Evolutionary conservation across 2,113 vertebrate species (phyloP).

Genomic region (Tichodroma muraria): DNA sequence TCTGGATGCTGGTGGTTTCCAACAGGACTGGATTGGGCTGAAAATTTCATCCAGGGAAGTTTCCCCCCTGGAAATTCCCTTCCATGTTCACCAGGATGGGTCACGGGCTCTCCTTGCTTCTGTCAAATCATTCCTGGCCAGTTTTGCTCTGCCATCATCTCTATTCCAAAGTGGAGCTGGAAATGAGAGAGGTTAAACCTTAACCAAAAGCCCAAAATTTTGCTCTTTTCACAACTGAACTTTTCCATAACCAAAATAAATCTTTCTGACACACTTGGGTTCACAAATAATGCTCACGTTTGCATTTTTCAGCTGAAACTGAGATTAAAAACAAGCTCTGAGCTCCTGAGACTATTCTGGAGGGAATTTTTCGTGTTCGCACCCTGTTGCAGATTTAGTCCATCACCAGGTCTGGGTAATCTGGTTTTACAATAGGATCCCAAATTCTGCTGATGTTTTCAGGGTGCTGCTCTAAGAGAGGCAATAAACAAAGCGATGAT

Average conservation of each 20-base stretch:
- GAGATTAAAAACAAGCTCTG: neutral
- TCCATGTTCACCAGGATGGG: neutral
- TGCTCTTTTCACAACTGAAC: neutral
- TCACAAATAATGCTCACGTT: neutral
- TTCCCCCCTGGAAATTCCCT: neutral
- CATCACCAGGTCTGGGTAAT: neutral
- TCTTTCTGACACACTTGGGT: neutral
- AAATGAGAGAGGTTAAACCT: neutral
- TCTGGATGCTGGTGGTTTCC: neutral
- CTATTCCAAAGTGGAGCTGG: neutral
- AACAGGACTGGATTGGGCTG: neutral
- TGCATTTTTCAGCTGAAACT: neutral
- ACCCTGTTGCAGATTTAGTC: neutral
- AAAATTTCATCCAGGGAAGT: neutral
- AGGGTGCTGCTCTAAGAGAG: neutral
- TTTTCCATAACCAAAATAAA: neutral
- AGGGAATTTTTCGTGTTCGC: neutral
- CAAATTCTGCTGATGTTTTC: neutral
- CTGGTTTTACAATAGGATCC: neutral
- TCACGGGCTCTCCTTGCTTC: neutral
- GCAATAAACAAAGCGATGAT: neutral
- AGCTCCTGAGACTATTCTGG: neutral
- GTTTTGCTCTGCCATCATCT: neutral
- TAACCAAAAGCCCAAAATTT: rapidly evolving
- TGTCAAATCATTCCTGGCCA: neutral